These are phyloP conservation scores for Drosophila saltans DNA, from an alignment of 1,140 invertebrate genomes.

Conservation along the genomic window DNA sequence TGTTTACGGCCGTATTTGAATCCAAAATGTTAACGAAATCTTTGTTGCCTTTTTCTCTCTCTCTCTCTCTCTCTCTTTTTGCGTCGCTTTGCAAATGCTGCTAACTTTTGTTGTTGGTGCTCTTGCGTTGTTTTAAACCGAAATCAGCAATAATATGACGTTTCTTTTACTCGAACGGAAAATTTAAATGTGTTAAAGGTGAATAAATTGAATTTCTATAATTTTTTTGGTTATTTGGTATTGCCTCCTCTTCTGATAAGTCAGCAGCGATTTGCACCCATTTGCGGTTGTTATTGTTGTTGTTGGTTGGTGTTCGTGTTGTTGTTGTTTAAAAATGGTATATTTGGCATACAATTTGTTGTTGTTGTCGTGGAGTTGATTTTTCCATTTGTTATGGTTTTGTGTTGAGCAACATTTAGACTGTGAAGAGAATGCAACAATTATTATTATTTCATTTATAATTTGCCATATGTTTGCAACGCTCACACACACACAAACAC, in stretches of 20 bases:
- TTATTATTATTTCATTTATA: conserved; percentile 44
- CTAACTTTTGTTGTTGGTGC: background rate
- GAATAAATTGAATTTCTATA: conserved; percentile 23
- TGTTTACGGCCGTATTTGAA: conserved; percentile 69
- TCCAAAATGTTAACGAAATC: conserved; percentile 9
- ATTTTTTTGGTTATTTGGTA: conserved; percentile 22
- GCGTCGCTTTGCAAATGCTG: too few relatives aligned
- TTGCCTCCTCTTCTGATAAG: conserved; percentile 38
- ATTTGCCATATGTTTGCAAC: conserved; percentile 68
- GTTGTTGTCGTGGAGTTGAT: conserved; percentile 10
- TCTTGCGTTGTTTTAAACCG: background rate
- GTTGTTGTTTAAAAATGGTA: conserved; percentile 5
- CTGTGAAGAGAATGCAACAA: conserved; percentile 56
- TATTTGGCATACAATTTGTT: conserved; percentile 7
- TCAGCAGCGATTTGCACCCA: conserved; percentile 47
- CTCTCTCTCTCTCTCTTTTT: background rate
- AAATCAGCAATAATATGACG: background rate
- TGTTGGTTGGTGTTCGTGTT: conserved; percentile 39
- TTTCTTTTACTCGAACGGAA: background rate
- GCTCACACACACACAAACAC: conserved; percentile 27
- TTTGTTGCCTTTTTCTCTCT: background rate
- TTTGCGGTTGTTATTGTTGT: conserved; percentile 58
- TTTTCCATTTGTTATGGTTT: conserved; percentile 27
- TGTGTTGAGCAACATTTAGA: conserved; percentile 25
- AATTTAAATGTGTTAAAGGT: background rate